Conservation (phyloP, 2,888 invertebrate species). For the Drosophila histrio region DNA sequence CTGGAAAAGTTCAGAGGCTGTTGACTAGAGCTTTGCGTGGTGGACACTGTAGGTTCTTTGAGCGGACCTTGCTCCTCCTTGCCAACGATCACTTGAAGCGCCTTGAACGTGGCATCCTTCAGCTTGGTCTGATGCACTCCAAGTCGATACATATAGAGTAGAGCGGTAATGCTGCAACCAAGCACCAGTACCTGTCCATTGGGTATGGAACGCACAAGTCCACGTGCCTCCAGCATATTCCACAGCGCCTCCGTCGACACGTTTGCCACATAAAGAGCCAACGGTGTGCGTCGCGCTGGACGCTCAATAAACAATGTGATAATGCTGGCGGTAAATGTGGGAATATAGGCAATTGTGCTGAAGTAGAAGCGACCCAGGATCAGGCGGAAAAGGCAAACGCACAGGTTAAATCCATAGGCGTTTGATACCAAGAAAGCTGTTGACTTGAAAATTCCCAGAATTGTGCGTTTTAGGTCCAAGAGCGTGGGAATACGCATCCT, state of each 20-base stretch:
- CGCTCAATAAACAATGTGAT: constrained; percentile 90
- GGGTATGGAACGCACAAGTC: constrained; percentile 86
- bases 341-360: constrained; percentile 88
- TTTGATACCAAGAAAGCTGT: constrained; percentile 90
- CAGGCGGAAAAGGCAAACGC: constrained; percentile 88
- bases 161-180: constrained; percentile 86
- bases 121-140: constrained; percentile 84
- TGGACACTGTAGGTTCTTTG: constrained; percentile 6
- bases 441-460: constrained; percentile 89
- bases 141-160: constrained; percentile 86
- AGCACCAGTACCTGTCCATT: constrained; percentile 88
- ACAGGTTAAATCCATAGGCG: constrained; percentile 88
- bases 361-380: constrained; percentile 88
- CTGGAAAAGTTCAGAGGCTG: constrained; percentile 37
- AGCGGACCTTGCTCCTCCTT: constrained; percentile 85
- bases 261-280: constrained; percentile 92
- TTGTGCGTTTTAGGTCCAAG: constrained; percentile 87
- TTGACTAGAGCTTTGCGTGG: constrained; percentile 14
- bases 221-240: constrained; percentile 88
- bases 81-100: constrained; percentile 87
- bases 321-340: constrained; percentile 89
- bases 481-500: constrained; percentile 86
- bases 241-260: constrained; percentile 91
- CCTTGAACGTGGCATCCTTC: constrained; percentile 86
- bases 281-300: constrained; percentile 88